Conservation (phyloP, 1,140 invertebrate genomes). For the Vanessa atalanta region DNA sequence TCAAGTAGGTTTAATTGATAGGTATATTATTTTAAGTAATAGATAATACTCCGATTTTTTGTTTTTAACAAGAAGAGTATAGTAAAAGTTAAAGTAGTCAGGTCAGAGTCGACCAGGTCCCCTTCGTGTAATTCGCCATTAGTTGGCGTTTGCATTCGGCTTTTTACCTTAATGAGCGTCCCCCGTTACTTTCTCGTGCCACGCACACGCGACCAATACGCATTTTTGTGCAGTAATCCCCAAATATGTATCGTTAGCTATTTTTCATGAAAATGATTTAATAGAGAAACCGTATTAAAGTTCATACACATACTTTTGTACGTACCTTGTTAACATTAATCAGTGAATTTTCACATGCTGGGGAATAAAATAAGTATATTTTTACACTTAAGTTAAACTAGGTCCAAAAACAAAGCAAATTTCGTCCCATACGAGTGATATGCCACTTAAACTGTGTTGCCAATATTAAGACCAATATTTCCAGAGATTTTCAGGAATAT, state of each 20-base stretch:
- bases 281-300: too few relatives aligned
- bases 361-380: too few relatives aligned
- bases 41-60: conserved; percentile 3
- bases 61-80: conserved; percentile 27
- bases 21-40: background rate
- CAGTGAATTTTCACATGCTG: too few relatives aligned
- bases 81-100: conserved; percentile 14
- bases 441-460: too few relatives aligned
- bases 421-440: too few relatives aligned
- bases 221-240: conserved; percentile 68
- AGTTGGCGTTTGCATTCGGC: conserved; percentile 77
- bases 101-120: conserved; percentile 48
- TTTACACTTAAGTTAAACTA: too few relatives aligned
- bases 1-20: background rate
- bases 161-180: conserved; percentile 80
- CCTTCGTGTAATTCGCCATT: conserved; percentile 80
- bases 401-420: too few relatives aligned
- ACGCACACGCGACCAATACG: conserved; percentile 67
- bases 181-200: conserved; percentile 56
- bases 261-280: background rate
- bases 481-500: too few relatives aligned
- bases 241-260: conserved; percentile 7
- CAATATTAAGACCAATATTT: too few relatives aligned
- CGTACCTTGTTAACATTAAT: too few relatives aligned
- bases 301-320: too few relatives aligned